Conservation (phyloP, 2,888 invertebrate genomes). For the Notodonta ziczac region DNA sequence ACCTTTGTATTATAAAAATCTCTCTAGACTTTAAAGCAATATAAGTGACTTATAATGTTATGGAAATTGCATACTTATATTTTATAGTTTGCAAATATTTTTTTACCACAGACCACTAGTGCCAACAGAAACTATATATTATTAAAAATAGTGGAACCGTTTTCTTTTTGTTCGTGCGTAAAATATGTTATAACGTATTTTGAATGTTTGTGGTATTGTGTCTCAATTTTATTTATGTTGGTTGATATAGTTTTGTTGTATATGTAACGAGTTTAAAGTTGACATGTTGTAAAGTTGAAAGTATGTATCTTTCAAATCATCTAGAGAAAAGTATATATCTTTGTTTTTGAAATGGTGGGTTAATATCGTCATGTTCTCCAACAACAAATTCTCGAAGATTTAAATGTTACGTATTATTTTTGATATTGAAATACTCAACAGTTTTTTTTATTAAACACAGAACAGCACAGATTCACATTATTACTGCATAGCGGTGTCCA, state of each 20-base stretch:
- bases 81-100: conserved; percentile 18
- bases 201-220: conserved; percentile 16
- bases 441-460: not conserved
- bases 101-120: conserved; percentile 23
- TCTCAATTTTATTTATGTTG: conserved; percentile 21
- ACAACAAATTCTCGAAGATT: not conserved
- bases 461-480: not conserved
- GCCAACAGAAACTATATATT: conserved; percentile 10
- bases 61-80: conserved; percentile 10
- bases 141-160: not conserved
- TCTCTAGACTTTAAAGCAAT: conserved; percentile 20
- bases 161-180: not conserved
- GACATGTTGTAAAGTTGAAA: conserved; percentile 12
- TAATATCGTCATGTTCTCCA: not conserved
- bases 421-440: conserved; percentile 1
- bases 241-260: conserved; percentile 13
- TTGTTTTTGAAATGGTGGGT: no score
- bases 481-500: not conserved
- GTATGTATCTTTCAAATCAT: no score
- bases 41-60: conserved; percentile 24
- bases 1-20: conserved; percentile 24
- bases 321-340: no score
- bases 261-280: conserved; percentile 16
- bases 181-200: conserved; percentile 13
- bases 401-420: not conserved